Evolutionary conservation across 2,888 invertebrate species (phyloP).

Genomic region (Altica lythri): DNA sequence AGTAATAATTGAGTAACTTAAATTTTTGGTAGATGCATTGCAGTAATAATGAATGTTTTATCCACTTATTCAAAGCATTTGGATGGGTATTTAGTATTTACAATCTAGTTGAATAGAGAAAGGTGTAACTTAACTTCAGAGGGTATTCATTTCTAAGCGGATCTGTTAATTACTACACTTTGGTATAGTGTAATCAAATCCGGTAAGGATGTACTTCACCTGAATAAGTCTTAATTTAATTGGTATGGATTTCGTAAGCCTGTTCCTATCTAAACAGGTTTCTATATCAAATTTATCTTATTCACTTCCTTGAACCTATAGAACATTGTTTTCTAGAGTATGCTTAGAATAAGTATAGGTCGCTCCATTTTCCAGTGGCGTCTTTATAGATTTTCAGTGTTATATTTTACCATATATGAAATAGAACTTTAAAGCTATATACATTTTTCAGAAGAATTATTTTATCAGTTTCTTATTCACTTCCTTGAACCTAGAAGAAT

Average conservation of each 20-base stretch:
- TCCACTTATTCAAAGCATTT: too few relatives aligned
- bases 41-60: too few relatives aligned
- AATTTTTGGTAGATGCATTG: too few relatives aligned
- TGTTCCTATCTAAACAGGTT: slow-evolving; percentile 14
- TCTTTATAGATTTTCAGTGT: too few relatives aligned
- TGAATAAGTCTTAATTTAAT: slow-evolving; percentile 44
- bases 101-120: slow-evolving; percentile 32
- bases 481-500: slow-evolving; percentile 1
- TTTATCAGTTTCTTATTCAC: slow-evolving; percentile 26
- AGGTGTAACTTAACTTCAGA: slow-evolving; percentile 52
- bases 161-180: slow-evolving; percentile 54
- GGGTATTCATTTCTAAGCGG: slow-evolving; percentile 50
- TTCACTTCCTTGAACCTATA: slow-evolving; percentile 11
- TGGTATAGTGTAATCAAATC: slow-evolving; percentile 56
- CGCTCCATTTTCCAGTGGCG: not conserved
- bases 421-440: too few relatives aligned
- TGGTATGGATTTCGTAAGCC: slow-evolving; percentile 20
- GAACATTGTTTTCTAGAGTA: not conserved
- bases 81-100: too few relatives aligned
- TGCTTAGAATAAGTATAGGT: not conserved
- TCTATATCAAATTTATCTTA: slow-evolving; percentile 14
- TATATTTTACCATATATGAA: too few relatives aligned
- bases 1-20: too few relatives aligned
- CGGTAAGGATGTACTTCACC: slow-evolving; percentile 51
- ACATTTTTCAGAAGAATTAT: too few relatives aligned